Percentiles rank a stretch among this genome's conserved stretches.
Evolutionary conservation across 2,888 invertebrate species (phyloP).

Genomic region (Parochlus steinenii): DNA sequence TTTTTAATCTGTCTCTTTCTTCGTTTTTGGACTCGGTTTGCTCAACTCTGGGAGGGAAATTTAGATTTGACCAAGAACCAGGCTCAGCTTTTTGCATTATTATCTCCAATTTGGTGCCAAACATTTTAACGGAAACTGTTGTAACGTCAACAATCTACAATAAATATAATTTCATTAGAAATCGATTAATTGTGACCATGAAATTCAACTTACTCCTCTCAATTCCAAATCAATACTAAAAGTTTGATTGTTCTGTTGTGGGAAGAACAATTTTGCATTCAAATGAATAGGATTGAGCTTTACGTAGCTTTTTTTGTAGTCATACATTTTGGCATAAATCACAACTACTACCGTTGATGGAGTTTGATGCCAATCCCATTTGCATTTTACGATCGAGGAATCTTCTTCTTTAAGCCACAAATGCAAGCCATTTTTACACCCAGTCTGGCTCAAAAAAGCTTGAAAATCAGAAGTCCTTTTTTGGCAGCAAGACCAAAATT

Average conservation of each 20-base stretch:
- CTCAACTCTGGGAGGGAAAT: conserved; percentile 41
- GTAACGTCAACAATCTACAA: conserved; percentile 57
- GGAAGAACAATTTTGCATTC: conserved; percentile 56
- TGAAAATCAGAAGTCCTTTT: conserved; percentile 87
- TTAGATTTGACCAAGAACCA: conserved; percentile 64
- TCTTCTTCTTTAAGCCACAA: conserved; percentile 54
- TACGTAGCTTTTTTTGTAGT: conserved; percentile 56
- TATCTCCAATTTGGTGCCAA: conserved; percentile 83
- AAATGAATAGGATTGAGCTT: conserved; percentile 73
- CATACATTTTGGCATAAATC: conserved; percentile 80
- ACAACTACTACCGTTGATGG: conserved; percentile 67
- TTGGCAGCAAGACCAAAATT: conserved; percentile 95
- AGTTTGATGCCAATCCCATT: conserved; percentile 95
- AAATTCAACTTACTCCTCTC: conserved; percentile 50
- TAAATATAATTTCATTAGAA: background rate
- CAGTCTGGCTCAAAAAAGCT: conserved; percentile 77
- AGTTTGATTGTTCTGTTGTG: conserved; percentile 49
- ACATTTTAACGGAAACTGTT: conserved; percentile 57
- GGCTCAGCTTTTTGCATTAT: conserved; percentile 75
- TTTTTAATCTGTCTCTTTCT: conserved; percentile 2
- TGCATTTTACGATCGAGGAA: conserved; percentile 46
- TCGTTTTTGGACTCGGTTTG: conserved; percentile 12
- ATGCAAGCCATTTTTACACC: conserved; percentile 74
- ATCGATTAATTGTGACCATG: background rate
- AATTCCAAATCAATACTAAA: conserved; percentile 66